Evolutionary conservation across 2,888 invertebrate species (phyloP), one percentile per base, ranked within the genome.

Genomic region (Steinernema carpocapsae): DNA sequence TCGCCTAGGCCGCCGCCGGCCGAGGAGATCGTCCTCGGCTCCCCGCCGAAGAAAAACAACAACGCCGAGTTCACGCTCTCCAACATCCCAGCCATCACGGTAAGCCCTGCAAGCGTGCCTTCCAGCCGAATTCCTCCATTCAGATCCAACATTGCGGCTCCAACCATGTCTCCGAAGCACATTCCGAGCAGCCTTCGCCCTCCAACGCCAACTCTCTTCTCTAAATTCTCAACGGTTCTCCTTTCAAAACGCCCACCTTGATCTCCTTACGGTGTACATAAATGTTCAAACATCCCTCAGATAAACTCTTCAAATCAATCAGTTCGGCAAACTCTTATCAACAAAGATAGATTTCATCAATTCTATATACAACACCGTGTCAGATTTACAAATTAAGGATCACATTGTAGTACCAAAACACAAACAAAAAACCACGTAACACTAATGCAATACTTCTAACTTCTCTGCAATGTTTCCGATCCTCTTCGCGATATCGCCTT

Each of bases 101-200:
- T 64, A 32, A 37, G 64, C 3, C 48, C 37, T 37, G 4, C 37
- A 37, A 14, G 14, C 48, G 48, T 7, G 14, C 3, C 17, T 48
- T 4, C 14, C 48, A 3, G 14, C 14, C 17, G 3, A 48, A 12
- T 14, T 14, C 56, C 4, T 56, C 22, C 3, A 32, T 64, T 64
- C 64, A 64, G 37, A 64, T 37, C 6, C 52, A 52, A 52, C 52
- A 52, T 14, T 64, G 64, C 17, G 64, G 32, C 29, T 64, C 56
- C 22, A 56, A 56, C 26, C 14, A 56, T 26, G 56, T 56, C 22
- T 56, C 64, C 14, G 64, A 64, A 64, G 64, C 64, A 17, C 64
- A 64, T 64, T 64, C 64, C 64, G 64, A 64, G 32, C 64, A 64
- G 32, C 17, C 64, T 17, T 64, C 64, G 14, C 64, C 64, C 14